These are phyloP conservation scores for Tetramorium simillimum DNA, from an alignment of 1,140 invertebrate species.

Conservation along the genomic window DNA sequence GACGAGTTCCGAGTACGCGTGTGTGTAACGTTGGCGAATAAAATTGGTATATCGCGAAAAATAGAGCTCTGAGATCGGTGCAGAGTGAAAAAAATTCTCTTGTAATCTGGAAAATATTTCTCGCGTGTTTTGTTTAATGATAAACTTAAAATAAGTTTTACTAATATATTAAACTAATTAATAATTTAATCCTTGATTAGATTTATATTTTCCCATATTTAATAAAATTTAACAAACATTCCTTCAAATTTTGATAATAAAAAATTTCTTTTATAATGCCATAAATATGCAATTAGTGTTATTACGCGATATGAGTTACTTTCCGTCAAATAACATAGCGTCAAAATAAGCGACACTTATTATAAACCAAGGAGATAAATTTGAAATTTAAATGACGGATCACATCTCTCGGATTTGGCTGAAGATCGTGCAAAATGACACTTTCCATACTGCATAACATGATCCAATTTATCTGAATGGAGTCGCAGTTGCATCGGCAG, in stretches of 20 bases:
- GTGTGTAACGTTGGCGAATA: not conserved
- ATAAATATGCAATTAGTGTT: not conserved
- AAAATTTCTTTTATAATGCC: not conserved
- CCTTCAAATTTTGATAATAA: not conserved
- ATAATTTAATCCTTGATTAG: not conserved
- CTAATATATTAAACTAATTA: too few relatives aligned
- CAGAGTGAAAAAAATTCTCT: not conserved
- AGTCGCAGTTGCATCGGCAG: constrained; percentile 2
- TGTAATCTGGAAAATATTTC: not conserved
- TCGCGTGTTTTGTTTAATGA: not conserved
- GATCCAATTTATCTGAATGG: constrained; percentile 11
- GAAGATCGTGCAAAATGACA: constrained; percentile 2
- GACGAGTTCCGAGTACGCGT: not conserved
- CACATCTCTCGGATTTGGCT: not conserved
- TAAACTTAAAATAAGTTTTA: not conserved
- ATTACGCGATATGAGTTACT: not conserved
- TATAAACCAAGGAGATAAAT: not conserved
- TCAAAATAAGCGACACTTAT: constrained; percentile 11
- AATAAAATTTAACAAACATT: not conserved
- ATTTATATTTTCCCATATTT: not conserved
- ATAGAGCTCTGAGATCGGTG: not conserved
- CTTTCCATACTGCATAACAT: constrained; percentile 4
- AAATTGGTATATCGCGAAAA: not conserved
- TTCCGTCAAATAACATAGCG: not conserved
- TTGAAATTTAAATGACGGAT: constrained; percentile 3